phyloP scores from a whole-genome alignment of 1,140 invertebrate genomes.

The Alviniconcha marisindica region DNA sequence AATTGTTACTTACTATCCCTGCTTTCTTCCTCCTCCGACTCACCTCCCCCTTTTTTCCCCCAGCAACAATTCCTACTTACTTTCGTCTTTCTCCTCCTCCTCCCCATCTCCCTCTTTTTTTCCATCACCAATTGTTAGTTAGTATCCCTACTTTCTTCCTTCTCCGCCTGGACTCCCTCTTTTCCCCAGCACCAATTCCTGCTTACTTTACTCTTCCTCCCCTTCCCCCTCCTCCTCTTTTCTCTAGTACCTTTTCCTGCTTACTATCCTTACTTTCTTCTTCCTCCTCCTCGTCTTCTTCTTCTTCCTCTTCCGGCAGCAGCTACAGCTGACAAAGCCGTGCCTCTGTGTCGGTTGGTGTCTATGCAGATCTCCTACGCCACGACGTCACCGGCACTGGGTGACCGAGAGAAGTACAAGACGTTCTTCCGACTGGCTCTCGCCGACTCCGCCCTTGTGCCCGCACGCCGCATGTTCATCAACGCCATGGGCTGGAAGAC shows the following conservation, averaged over 20 bases:
- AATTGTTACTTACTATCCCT: not conserved
- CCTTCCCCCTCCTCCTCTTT: not conserved
- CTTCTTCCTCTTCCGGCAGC: too few relatives aligned
- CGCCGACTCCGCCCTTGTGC: slow-evolving; percentile 91
- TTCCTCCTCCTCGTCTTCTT: not conserved
- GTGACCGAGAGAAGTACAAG: slow-evolving; percentile 89
- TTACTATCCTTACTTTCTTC: not conserved
- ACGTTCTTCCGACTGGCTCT: slow-evolving; percentile 92
- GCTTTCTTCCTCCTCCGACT: not conserved
- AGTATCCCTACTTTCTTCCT: not conserved
- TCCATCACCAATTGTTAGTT: not conserved
- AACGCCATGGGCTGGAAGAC: slow-evolving; percentile 90
- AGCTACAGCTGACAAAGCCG: too few relatives aligned
- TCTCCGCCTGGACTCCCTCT: not conserved
- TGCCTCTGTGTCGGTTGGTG: too few relatives aligned
- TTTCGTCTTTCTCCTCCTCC: not conserved
- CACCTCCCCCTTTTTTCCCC: slow-evolving; percentile 17
- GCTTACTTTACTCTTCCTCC: not conserved
- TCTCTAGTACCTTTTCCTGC: not conserved
- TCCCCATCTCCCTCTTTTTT: slow-evolving; percentile 13
- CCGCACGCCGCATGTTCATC: slow-evolving; percentile 89
- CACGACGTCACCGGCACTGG: slow-evolving; percentile 89
- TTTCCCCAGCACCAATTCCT: not conserved
- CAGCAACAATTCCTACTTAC: not conserved
- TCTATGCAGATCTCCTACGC: slow-evolving; percentile 87